phyloP scores from a whole-genome alignment of 1,140 invertebrate genomes.

The Leptinotarsa lineolata region DNA sequence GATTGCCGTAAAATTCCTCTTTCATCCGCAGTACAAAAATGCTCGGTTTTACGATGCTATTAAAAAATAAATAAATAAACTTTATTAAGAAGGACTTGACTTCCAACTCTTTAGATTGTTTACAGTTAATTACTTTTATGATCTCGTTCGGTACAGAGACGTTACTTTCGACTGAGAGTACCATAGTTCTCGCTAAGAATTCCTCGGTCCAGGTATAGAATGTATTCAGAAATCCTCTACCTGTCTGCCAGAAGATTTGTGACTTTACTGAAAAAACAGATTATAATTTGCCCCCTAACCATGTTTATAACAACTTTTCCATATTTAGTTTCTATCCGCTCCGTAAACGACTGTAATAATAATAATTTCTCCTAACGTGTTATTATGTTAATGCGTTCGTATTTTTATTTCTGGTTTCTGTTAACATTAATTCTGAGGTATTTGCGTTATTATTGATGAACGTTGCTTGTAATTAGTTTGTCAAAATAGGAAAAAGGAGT shows the following conservation, averaged over 20 bases:
- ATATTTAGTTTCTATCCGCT: constrained; percentile 21
- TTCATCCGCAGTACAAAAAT: background rate
- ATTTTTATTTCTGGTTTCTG: constrained; percentile 8
- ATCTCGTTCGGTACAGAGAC: background rate
- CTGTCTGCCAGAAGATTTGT: constrained; percentile 28
- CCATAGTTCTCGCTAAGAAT: background rate
- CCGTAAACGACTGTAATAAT: constrained; percentile 33
- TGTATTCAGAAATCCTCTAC: constrained; percentile 23
- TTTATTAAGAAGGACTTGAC: background rate
- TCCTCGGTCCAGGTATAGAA: constrained; percentile 29
- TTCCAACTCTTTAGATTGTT: constrained; percentile 6
- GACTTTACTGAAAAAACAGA: constrained; percentile 31
- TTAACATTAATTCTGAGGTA: background rate
- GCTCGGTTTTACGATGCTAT: background rate
- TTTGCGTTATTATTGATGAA: constrained; percentile 1
- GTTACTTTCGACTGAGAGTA: background rate
- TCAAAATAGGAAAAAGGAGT: no score
- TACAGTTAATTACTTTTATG: background rate
- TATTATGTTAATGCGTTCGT: constrained; percentile 26
- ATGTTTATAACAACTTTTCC: constrained; percentile 29
- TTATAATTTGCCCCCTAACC: constrained; percentile 33
- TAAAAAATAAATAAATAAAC: constrained; percentile 7
- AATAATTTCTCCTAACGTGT: constrained; percentile 28
- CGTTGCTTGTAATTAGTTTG: no score
- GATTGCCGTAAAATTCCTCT: background rate